Base-by-base conservation (phyloP, 2,797 vertebrate species). In the Molossus alvarezi region DNA sequence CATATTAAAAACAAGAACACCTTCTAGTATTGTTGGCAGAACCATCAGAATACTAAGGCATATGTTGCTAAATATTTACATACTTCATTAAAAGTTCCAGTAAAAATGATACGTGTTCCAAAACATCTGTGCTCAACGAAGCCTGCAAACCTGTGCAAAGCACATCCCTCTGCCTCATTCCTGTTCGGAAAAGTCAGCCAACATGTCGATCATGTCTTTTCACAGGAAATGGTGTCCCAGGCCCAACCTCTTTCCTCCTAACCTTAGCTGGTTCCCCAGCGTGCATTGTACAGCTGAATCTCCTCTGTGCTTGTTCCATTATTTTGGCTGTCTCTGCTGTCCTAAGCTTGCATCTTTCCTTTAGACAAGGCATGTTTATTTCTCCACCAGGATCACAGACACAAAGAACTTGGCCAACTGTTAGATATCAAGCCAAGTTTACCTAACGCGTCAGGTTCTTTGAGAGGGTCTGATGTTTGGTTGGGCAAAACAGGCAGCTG, bases 401-500 rank as follows among this genome's bases (percentile, higher is more conserved):
- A 77, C 25, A 75, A 85, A 87, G n/a, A 14, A 1, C 41, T 41
- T 5, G 7, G 57, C 29, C 57, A 55, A 15, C 41, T 41, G 79
- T 62, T 69, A 33, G 64, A 69, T 92, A 76, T 55, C 25, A 91
- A 95, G 65, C 67, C 23, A 29, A 69, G 79, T n/a, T 91, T 77
- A 18, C 7, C 17, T 8, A 64, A 76, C 33, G 81, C 90, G 65
- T 2, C 12, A 41, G 33, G 62, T 23, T 20, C 53, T 93, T 84
- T 92, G 72, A 65, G 65, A 17, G 85, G 33, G 80, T 95, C 95
- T 95, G 73, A 95, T 88, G 41, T 95, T 95, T 88, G 88, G 41
- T 25, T 80, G 33, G 69, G 67, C 84, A 75, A 95, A 97, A 93
- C 53, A 97, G 81, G 76, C 97, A 97, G 96, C 97, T 98, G 97